Evolutionary conservation across 2,113 vertebrate species (phyloP).

Genomic region (Piprites chloris): DNA sequence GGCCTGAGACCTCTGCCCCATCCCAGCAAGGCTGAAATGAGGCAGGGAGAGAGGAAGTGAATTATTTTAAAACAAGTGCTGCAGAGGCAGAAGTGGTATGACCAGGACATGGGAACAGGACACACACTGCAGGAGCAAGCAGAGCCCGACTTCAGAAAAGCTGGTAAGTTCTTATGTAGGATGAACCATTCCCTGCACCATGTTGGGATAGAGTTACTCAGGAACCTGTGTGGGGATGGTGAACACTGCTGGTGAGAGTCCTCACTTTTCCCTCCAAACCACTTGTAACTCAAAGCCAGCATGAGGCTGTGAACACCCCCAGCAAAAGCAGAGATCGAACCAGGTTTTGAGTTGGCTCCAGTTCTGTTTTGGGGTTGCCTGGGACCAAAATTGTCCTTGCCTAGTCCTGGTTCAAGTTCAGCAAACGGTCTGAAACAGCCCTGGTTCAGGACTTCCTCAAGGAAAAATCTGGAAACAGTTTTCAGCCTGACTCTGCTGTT

Average conservation of each 20-base stretch:
- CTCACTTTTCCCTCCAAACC: not conserved
- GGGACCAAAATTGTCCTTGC: not conserved
- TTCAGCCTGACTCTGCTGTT: not conserved
- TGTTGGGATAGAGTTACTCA: not conserved
- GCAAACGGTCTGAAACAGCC: not conserved
- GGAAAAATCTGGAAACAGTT: slow-evolving; percentile 1
- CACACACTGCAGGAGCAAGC: not conserved
- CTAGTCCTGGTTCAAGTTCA: not conserved
- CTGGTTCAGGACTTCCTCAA: not conserved
- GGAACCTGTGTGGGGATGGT: not conserved
- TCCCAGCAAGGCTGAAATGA: not conserved
- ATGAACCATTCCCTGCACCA: not conserved
- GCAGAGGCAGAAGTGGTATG: not conserved
- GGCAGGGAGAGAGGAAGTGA: not conserved
- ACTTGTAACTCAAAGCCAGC: not conserved
- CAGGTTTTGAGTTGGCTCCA: not conserved
- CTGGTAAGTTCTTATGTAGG: not conserved
- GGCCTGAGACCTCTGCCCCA: slow-evolving; percentile 9
- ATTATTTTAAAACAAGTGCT: not conserved
- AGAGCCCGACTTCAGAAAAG: not conserved
- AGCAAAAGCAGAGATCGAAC: not conserved
- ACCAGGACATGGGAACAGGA: not conserved
- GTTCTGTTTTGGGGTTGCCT: not conserved
- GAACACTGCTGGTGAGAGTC: not conserved
- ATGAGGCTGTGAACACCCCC: not conserved